Base-by-base conservation (phyloP, 35 echinoderm and acorn worm genomes). In the Nesometra sesokonis region DNA sequence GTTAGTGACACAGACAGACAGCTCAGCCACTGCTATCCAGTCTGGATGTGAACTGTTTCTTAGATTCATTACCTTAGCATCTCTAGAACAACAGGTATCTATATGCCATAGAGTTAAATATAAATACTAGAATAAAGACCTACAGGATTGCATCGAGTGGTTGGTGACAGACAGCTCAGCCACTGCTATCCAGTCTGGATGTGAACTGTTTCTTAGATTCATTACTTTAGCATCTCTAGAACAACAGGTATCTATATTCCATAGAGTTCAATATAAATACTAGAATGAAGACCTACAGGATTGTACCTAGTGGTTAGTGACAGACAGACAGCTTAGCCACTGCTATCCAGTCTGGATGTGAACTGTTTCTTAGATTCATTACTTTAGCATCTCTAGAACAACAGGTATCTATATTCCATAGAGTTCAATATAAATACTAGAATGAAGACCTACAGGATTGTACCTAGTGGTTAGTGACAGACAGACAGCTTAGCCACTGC, bases 21-120 rank as follows among this genome's bases (percentile, higher is more conserved):
- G 88, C 79, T 91, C 92, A 36, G 93, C 88, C 37, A 98, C 92
- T 34, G 86, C 95, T 4, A 94, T 98, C 36, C 91, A 92, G 29
- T 98, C 95, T 77, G 95, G 95, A 80, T 98, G 95, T 92, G 95
- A 98, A 86, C 90, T 98, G 30, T 98, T 98, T 46, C 82, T 98
- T 11, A 92, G 95, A 32, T 98, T 98, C 34, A 94, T 98, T 82
- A 98, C 95, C 3, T 77, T 98, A n/a, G 87, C 92, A 31, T 90
- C 92, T 78, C 40, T 94, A 21, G 95, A 98, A 89, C 95, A 94
- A 37, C 78, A 80, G 82, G 95, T 98, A 85, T 77, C 86, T 91
- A n/a, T n/a, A n/a, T n/a, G n/a, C n/a, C n/a, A n/a, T n/a, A n/a
- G n/a, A 32, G 31, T 36, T n/a, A n/a, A n/a, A n/a, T n/a, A n/a